Evolutionary conservation across 2,797 vertebrate genomes (phyloP).

Genomic region (Thamnophis elegans): DNA sequence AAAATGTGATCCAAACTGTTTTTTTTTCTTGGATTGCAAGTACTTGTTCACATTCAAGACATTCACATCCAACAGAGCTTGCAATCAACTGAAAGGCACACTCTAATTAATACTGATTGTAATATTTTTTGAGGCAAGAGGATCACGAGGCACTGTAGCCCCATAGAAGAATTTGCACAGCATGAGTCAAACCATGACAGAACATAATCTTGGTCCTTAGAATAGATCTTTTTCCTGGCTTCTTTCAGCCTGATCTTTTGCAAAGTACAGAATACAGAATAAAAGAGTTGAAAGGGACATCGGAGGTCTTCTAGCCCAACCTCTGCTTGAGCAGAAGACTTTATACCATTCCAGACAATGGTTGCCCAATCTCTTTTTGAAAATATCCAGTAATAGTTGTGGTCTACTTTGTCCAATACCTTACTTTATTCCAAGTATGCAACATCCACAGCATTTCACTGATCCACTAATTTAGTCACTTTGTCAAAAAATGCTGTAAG

Average conservation of each 20-base stretch:
- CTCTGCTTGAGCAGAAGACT: neutral
- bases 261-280: neutral
- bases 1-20: neutral
- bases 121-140: neutral
- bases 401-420: neutral
- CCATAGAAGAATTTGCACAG: neutral
- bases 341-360: neutral
- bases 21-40: neutral
- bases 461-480: neutral
- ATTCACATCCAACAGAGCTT: neutral
- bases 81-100: neutral
- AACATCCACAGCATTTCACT: neutral
- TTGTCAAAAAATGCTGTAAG: neutral
- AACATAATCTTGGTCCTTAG: neutral
- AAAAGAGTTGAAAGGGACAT: neutral
- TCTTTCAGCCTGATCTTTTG: neutral
- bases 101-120: slow-evolving; percentile 28
- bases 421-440: neutral
- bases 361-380: neutral
- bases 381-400: neutral
- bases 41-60: neutral
- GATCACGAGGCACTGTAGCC: neutral
- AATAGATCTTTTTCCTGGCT: neutral
- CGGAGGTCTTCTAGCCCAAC: neutral
- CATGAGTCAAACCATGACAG: neutral